These are phyloP conservation scores for Drosophila prosaltans DNA, from an alignment of 1,140 invertebrate genomes.

Conservation along the genomic window DNA sequence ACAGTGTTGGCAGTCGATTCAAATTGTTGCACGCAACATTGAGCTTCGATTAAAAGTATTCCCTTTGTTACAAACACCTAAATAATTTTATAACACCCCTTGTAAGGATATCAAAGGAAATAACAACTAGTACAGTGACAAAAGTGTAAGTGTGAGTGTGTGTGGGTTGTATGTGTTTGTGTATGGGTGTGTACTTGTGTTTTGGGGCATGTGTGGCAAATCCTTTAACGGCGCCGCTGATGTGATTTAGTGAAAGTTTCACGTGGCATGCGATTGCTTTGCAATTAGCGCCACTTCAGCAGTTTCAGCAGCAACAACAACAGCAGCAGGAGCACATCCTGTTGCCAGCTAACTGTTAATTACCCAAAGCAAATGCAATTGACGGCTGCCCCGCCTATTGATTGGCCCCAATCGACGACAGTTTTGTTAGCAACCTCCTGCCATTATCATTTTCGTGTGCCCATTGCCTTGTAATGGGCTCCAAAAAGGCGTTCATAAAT, in stretches of 20 bases:
- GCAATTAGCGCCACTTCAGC: constrained; percentile 78
- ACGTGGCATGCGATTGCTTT: constrained; percentile 71
- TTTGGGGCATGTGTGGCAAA: constrained; percentile 23
- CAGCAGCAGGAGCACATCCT: constrained; percentile 2
- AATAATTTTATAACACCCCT: too few relatives aligned
- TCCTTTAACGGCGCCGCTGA: constrained; percentile 21
- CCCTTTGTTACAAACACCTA: too few relatives aligned
- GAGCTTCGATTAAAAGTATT: too few relatives aligned
- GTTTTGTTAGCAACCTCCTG: constrained; percentile 48
- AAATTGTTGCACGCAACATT: too few relatives aligned
- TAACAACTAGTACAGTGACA: too few relatives aligned
- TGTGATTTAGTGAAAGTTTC: constrained; percentile 63
- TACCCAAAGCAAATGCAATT: constrained; percentile 45
- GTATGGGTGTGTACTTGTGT: too few relatives aligned
- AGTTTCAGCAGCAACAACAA: constrained; percentile 27
- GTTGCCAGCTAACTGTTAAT: constrained; percentile 46
- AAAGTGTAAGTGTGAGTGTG: too few relatives aligned
- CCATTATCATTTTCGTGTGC: constrained; percentile 14
- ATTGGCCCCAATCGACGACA: constrained; percentile 67
- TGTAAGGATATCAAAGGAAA: too few relatives aligned
- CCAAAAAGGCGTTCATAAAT: constrained; percentile 62
- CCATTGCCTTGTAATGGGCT: constrained; percentile 31
- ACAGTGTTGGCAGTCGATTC: too few relatives aligned
- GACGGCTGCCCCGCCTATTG: constrained; percentile 45
- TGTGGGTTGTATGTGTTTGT: too few relatives aligned